These are phyloP conservation scores for Julus scandinavius DNA, from an alignment of 2,888 invertebrate species.

Conservation along the genomic window DNA sequence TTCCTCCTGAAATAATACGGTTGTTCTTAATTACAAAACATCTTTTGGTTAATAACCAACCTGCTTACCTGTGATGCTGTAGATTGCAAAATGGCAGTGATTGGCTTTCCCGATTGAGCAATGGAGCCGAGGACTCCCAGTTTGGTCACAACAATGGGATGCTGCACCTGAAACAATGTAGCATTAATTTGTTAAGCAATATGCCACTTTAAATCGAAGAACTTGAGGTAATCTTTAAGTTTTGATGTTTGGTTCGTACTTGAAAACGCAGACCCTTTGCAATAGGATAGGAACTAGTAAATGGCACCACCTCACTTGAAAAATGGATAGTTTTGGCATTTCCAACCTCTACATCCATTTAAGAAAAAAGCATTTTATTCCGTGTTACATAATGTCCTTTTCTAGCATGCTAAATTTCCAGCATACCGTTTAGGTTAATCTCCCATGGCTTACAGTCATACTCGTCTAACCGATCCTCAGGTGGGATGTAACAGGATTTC, in stretches of 20 bases:
- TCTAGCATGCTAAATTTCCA: not conserved
- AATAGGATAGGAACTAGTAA: not conserved
- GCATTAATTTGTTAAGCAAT: not conserved
- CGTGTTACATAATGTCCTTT: not conserved
- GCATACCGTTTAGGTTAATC: not conserved
- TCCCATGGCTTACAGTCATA: conserved; percentile 48
- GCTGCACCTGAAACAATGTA: not conserved
- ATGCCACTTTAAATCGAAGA: not conserved
- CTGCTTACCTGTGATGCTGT: not conserved
- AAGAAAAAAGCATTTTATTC: not conserved
- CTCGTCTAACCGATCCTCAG: conserved; percentile 29
- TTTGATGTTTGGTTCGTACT: not conserved
- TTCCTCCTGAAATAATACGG: conserved; percentile 21
- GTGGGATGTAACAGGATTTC: conserved; percentile 41
- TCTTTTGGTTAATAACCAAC: not conserved
- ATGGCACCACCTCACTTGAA: not conserved
- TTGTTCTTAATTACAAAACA: not conserved
- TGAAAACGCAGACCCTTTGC: not conserved
- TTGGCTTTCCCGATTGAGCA: not conserved
- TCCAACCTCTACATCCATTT: not conserved
- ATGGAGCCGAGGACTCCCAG: conserved; percentile 15
- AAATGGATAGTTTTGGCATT: not conserved
- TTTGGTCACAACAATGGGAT: conserved; percentile 50
- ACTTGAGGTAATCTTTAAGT: not conserved
- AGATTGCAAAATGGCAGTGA: not conserved